Percentiles rank a stretch among this genome's conserved stretches.
These are phyloP conservation scores for Apodemia mormo DNA, from an alignment of 2,888 invertebrate species.

Conservation along the genomic window DNA sequence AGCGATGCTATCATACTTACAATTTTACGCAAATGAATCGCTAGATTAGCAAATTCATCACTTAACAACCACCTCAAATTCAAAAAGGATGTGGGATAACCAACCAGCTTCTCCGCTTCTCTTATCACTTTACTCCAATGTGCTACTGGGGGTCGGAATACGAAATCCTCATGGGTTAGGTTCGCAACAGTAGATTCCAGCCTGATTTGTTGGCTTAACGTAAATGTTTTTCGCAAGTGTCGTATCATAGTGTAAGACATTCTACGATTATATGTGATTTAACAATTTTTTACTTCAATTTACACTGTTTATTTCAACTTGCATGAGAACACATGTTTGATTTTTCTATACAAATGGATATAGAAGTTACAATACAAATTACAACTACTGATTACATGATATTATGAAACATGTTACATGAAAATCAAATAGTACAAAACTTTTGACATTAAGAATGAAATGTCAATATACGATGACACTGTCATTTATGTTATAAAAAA, in stretches of 20 bases:
- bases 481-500: too few species aligned
- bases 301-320: background rate
- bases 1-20: slow-evolving; percentile 54
- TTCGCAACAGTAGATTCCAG: slow-evolving; percentile 68
- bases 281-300: slow-evolving; percentile 24
- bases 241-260: slow-evolving; percentile 71
- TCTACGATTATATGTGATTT: slow-evolving; percentile 19
- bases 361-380: background rate
- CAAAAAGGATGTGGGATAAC: slow-evolving; percentile 83
- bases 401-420: too few species aligned
- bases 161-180: slow-evolving; percentile 68
- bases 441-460: too few species aligned
- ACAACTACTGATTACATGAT: background rate
- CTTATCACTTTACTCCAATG: slow-evolving; percentile 73
- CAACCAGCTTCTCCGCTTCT: slow-evolving; percentile 77
- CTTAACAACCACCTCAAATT: slow-evolving; percentile 83
- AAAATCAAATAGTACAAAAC: too few species aligned
- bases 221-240: slow-evolving; percentile 62
- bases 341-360: background rate
- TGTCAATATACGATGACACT: too few species aligned
- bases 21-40: slow-evolving; percentile 77
- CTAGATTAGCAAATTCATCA: slow-evolving; percentile 84
- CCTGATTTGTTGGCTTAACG: slow-evolving; percentile 61
- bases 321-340: background rate
- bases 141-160: slow-evolving; percentile 68